Evolutionary conservation across 2,888 invertebrate species (phyloP).

Genomic region (Chloroclystis v-ata): DNA sequence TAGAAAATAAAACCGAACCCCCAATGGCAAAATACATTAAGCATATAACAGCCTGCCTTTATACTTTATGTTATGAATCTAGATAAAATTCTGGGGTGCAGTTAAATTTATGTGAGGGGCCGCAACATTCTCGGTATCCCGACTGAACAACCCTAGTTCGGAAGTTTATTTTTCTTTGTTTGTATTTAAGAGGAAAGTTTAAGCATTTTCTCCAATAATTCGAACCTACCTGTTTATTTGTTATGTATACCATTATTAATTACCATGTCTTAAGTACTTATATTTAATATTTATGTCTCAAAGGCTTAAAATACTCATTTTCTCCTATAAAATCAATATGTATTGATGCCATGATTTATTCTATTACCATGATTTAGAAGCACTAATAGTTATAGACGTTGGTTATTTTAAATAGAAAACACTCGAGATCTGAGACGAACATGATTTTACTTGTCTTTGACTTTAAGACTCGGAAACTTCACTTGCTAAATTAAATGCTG

Average conservation of each 20-base stretch:
- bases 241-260: no score
- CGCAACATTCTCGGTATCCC: conserved; percentile 23
- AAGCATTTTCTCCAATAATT: no score
- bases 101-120: conserved; percentile 45
- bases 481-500: no score
- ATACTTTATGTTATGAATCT: conserved; percentile 36
- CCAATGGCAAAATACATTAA: conserved; percentile 36
- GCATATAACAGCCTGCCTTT: conserved; percentile 34
- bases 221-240: no score
- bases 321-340: no score
- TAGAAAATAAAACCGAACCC: background rate
- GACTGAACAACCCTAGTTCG: background rate
- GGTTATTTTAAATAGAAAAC: conserved; percentile 14
- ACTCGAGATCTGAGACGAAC: conserved; percentile 9
- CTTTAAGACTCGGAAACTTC: background rate
- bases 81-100: conserved; percentile 42
- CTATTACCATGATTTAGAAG: background rate
- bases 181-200: no score
- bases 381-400: conserved; percentile 8
- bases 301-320: no score
- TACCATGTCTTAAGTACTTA: no score
- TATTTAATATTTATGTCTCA: no score
- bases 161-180: background rate
- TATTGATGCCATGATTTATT: no score
- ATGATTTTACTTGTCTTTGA: background rate